Conservation (phyloP, 2,888 invertebrate genomes). For the Hirtodrosophila cameraria region DNA sequence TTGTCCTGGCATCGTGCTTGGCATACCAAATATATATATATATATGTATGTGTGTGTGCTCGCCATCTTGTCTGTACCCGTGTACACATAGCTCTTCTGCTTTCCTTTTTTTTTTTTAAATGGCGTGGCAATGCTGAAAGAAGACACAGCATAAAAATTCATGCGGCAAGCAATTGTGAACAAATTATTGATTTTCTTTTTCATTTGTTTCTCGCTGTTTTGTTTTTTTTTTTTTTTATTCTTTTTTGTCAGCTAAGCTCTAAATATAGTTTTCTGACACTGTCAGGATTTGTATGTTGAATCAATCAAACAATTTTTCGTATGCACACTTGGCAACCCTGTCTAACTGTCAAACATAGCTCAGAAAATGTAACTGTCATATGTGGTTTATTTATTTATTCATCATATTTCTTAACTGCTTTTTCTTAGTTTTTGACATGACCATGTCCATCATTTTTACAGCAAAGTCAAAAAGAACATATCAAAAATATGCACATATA, state of each 20-base stretch:
- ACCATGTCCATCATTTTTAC: constrained; percentile 53
- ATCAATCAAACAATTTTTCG: constrained; percentile 49
- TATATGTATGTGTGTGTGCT: constrained; percentile 29
- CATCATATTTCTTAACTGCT: constrained; percentile 56
- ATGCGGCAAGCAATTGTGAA: constrained; percentile 33
- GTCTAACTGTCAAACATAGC: constrained; percentile 67
- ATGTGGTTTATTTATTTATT: constrained; percentile 58
- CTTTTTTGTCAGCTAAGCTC: constrained; percentile 1
- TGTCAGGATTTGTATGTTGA: constrained; percentile 5
- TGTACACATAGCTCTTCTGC: constrained; percentile 16
- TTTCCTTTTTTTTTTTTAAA: constrained; percentile 37
- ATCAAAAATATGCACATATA: constrained; percentile 41
- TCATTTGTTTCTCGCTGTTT: constrained; percentile 1
- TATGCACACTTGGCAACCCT: constrained; percentile 42
- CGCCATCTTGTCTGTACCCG: constrained; percentile 63
- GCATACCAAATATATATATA: constrained; percentile 58
- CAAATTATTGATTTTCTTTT: constrained; percentile 64
- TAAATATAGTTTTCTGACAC: constrained; percentile 15
- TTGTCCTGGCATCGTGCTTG: constrained; percentile 65
- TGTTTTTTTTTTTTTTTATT: no score
- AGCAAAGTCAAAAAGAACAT: constrained; percentile 36
- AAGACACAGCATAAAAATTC: constrained; percentile 20
- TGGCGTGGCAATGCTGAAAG: constrained; percentile 60
- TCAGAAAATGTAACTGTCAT: constrained; percentile 61
- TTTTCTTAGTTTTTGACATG: constrained; percentile 60